Percentiles rank a stretch among this genome's conserved stretches.
phyloP scores from a whole-genome alignment of 1,140 invertebrate genomes.

The Eriocheir sinensis region DNA sequence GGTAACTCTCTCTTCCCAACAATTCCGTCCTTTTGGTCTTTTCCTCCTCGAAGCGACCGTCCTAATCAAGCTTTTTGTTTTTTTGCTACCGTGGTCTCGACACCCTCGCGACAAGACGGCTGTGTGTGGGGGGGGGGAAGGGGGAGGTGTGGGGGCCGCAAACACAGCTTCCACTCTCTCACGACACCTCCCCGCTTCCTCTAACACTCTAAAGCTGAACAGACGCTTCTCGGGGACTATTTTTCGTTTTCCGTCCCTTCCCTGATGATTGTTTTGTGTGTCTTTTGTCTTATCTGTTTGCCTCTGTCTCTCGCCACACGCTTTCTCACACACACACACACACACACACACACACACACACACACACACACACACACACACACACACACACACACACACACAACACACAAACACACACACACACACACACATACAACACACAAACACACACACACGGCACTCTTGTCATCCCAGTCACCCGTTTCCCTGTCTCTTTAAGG shows the following conservation, averaged over 20 bases:
- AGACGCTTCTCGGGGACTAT: not conserved
- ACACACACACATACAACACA: not conserved
- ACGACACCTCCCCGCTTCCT: not conserved
- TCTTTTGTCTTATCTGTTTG: not conserved
- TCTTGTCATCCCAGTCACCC: not conserved
- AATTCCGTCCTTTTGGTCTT: no score
- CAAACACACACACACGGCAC: no score
- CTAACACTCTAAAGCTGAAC: not conserved
- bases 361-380: no score
- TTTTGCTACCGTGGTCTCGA: not conserved
- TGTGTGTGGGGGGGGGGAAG: no score
- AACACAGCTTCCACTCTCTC: constrained; percentile 1
- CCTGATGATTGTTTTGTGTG: not conserved
- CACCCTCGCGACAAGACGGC: not conserved
- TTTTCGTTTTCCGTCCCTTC: not conserved
- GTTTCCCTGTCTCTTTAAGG: not conserved
- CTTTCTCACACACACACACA: not conserved
- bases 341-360: no score
- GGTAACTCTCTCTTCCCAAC: no score
- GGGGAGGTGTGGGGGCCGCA: not conserved
- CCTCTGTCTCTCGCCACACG: not conserved
- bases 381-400: no score
- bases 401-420: no score
- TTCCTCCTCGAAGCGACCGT: no score
- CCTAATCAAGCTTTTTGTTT: no score